Percentiles rank a stretch among this genome's conserved stretches.
These are phyloP conservation scores for Geotrypetes seraphini DNA, from an alignment of 2,797 vertebrate species.

Conservation along the genomic window DNA sequence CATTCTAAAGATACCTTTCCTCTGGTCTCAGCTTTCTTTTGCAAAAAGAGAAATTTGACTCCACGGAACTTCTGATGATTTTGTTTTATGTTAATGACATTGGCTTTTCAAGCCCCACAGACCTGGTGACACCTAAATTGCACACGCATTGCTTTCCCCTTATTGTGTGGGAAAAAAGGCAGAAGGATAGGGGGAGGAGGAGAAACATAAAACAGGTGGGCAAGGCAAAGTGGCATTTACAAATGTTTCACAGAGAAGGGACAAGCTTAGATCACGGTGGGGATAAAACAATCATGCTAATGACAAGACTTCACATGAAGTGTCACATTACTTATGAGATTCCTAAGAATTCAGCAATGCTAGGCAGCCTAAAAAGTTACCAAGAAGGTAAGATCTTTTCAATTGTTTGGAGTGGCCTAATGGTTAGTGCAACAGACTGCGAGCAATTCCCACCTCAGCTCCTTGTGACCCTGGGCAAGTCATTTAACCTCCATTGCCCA, in stretches of 20 bases:
- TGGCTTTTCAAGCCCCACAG: slow-evolving; percentile 67
- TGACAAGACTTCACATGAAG: slow-evolving; percentile 58
- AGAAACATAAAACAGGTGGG: slow-evolving; percentile 79
- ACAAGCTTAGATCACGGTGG: slow-evolving; percentile 24
- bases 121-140: slow-evolving; percentile 82
- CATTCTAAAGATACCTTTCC: slow-evolving; percentile 80
- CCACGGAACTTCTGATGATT: slow-evolving; percentile 65
- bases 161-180: slow-evolving; percentile 76
- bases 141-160: slow-evolving; percentile 76
- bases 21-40: slow-evolving; percentile 75
- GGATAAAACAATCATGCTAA: slow-evolving; percentile 43
- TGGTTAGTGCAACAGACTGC: too few species aligned
- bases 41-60: slow-evolving; percentile 66
- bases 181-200: slow-evolving; percentile 70
- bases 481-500: too few species aligned
- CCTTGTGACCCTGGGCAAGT: too few species aligned
- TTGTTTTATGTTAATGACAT: slow-evolving; percentile 78
- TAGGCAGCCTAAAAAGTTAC: slow-evolving; percentile 11
- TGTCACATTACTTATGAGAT: slow-evolving; percentile 57
- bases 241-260: slow-evolving; percentile 65
- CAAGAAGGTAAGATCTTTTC: slow-evolving; percentile 29
- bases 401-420: too few species aligned
- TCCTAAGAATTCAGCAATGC: slow-evolving; percentile 47
- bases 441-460: too few species aligned
- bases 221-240: slow-evolving; percentile 65